Base-by-base conservation (phyloP, 2,797 vertebrate species). In the Danionella dracula region DNA sequence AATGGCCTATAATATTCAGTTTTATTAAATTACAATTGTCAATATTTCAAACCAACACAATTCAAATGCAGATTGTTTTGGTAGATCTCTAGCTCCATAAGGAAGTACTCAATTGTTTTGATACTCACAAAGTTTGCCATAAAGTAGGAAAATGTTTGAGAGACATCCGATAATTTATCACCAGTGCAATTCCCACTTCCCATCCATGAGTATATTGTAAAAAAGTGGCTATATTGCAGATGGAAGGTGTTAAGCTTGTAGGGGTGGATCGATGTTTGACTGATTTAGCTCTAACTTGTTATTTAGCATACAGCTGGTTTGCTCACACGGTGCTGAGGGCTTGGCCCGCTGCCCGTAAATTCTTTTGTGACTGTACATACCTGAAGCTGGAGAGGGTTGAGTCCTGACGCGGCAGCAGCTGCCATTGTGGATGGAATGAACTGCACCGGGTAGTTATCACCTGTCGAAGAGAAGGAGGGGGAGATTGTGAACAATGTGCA, bases 361-460 rank as follows among this genome's bases (percentile, higher is more conserved):
- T 92, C 92, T 92, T 76, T 90, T 89, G 88, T 91, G 88, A 84
- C 89, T 86, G 90, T 86, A 94, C 95, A 92, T 96, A 93, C 96
- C 95, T 99, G 96, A 77, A 99, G 94, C 83, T 99, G 96, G 85
- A 99, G 90, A 64, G 95, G 95, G 91, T 95, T 98, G 89, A 99
- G 93, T 88, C 95, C 96, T 87, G 96, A 95, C 76, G 95, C 95
- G 65, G 95, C 96, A 75, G 95, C 96, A 87, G 96, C 95, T 90
- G 95, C 94, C 94, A 99, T 98, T 87, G 95, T 93, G 68, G 96
- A 99, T 78, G 96, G 95, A 95, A 98, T 97, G 93, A 98, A 97
- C 94, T 99, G 96, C 93, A 98, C 94, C 55, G 96, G 95, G 89
- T 97, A 99, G 92, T 94, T 97, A 89, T 99, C 95, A 94, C 96